These are phyloP conservation scores for Garra rufa DNA, from an alignment of 2,113 vertebrate species.

Conservation along the genomic window DNA sequence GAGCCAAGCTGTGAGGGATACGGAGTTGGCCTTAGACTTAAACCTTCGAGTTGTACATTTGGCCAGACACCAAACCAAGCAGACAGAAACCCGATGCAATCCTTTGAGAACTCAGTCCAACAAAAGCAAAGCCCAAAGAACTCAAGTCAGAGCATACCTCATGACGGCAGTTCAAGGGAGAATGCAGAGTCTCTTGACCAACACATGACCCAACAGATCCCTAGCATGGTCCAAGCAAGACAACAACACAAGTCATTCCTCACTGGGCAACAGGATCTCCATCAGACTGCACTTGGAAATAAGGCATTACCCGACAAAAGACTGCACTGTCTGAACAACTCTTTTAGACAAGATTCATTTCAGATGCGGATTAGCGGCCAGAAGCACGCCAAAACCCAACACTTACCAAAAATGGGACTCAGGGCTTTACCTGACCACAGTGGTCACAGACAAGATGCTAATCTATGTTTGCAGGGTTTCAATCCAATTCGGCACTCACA, in stretches of 20 bases:
- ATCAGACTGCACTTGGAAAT: conserved; percentile 25
- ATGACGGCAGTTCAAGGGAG: not conserved
- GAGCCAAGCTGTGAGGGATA: conserved; percentile 49
- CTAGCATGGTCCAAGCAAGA: not conserved
- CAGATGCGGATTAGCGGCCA: conserved; percentile 19
- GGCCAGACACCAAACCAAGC: conserved; percentile 47
- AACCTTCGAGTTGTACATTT: conserved; percentile 25
- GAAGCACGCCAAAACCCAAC: conserved; percentile 53
- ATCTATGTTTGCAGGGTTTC: conserved; percentile 20
- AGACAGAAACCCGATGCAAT: conserved; percentile 51
- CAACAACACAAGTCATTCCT: conserved; percentile 31
- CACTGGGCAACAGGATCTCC: conserved; percentile 28
- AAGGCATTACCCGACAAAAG: conserved; percentile 36
- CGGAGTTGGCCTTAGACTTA: conserved; percentile 18
- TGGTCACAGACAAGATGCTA: conserved; percentile 41
- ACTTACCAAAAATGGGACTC: conserved; percentile 59
- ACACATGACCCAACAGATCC: not conserved
- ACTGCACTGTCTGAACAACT: conserved; percentile 29
- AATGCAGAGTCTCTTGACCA: conserved; percentile 29
- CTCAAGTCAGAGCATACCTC: conserved; percentile 2
- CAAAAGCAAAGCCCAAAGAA: conserved; percentile 37
- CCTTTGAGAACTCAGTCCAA: conserved; percentile 54
- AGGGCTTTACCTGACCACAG: conserved; percentile 56
- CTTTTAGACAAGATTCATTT: conserved; percentile 28
- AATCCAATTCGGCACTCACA: conserved; percentile 4